Evolutionary conservation across 2,797 vertebrate genomes (phyloP).

Genomic region (Pangasius djambal): DNA sequence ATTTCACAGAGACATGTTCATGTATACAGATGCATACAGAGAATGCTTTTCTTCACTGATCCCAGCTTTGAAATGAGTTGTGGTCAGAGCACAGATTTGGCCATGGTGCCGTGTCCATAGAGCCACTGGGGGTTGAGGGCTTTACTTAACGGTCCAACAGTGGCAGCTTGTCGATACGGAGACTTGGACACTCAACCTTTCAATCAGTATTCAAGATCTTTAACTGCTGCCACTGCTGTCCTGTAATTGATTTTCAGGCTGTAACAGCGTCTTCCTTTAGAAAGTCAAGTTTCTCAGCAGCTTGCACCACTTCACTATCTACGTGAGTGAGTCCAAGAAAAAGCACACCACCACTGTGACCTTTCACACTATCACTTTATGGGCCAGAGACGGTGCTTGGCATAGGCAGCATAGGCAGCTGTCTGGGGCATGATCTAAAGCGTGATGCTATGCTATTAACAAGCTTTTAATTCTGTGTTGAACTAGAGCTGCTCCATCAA

Average conservation of each 20-base stretch:
- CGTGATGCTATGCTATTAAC: background rate
- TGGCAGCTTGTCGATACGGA: constrained; percentile 6
- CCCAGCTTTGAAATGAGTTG: background rate
- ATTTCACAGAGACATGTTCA: background rate
- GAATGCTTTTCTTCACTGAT: background rate
- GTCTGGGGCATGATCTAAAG: background rate
- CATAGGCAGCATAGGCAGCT: background rate
- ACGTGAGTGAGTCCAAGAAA: background rate
- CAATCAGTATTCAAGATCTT: constrained; percentile 7
- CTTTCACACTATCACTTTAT: background rate
- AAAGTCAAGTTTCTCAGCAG: background rate
- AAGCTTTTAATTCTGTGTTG: background rate
- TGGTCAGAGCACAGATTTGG: background rate
- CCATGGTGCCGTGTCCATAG: background rate
- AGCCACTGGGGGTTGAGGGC: background rate
- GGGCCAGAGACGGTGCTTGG: background rate
- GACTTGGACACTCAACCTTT: background rate
- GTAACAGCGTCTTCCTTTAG: background rate
- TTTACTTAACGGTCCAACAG: background rate
- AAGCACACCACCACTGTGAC: background rate
- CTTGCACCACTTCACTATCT: background rate
- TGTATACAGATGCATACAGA: background rate
- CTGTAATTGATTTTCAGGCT: constrained; percentile 3
- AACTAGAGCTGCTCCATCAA: background rate
- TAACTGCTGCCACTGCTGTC: background rate